Evolutionary conservation across 1,140 invertebrate genomes (phyloP).

Genomic region (Microvelia longipes): DNA sequence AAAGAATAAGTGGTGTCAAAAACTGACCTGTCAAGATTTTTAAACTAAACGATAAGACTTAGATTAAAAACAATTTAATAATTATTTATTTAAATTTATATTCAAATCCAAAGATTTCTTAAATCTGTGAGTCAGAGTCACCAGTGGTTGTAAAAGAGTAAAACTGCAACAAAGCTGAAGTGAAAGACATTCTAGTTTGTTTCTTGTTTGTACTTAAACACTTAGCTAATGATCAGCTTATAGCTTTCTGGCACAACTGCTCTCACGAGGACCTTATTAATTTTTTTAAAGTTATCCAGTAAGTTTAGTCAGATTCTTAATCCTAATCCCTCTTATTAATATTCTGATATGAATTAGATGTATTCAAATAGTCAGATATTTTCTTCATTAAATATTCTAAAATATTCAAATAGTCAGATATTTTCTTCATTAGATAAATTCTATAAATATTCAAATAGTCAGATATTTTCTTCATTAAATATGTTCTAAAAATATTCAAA

Average conservation of each 20-base stretch:
- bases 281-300: conserved; percentile 70
- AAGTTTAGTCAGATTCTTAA: too few species aligned
- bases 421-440: too few species aligned
- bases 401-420: too few species aligned
- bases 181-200: conserved; percentile 75
- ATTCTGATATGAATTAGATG: neutral
- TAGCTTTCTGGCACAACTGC: conserved; percentile 79
- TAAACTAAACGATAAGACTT: too few species aligned
- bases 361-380: neutral
- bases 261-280: conserved; percentile 53
- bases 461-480: too few species aligned
- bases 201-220: conserved; percentile 85
- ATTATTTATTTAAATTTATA: neutral
- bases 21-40: too few species aligned
- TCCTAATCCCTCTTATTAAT: too few species aligned
- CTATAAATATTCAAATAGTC: too few species aligned
- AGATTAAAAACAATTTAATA: neutral
- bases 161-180: conserved; percentile 58
- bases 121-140: conserved; percentile 39
- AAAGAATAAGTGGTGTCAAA: too few species aligned
- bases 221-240: conserved; percentile 69
- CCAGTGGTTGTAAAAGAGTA: conserved; percentile 44
- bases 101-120: neutral
- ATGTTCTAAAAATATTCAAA: too few species aligned
- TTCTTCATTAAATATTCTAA: too few species aligned